These are phyloP conservation scores for Tiliacea citrago DNA, from an alignment of 2,888 invertebrate species.

Conservation along the genomic window DNA sequence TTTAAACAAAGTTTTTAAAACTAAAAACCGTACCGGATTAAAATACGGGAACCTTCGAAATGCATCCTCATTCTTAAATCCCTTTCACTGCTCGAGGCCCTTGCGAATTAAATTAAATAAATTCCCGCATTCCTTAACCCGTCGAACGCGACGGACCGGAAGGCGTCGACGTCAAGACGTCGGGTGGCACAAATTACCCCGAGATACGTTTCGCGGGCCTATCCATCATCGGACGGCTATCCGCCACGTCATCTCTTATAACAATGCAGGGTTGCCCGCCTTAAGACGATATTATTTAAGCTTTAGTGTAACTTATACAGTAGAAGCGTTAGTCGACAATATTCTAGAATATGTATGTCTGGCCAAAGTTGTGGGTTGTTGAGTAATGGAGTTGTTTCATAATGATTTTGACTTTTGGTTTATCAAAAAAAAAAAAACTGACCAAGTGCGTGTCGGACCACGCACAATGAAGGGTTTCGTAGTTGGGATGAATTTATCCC, in stretches of 20 bases:
- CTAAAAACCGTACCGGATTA: constrained; percentile 3
- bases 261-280: constrained; percentile 59
- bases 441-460: too few relatives aligned
- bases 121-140: constrained; percentile 55
- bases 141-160: constrained; percentile 53
- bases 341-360: constrained; percentile 9
- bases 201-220: constrained; percentile 62
- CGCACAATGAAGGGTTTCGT: too few relatives aligned
- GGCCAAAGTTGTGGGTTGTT: constrained; percentile 10
- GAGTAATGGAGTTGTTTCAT: constrained; percentile 18
- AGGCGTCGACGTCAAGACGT: constrained; percentile 63
- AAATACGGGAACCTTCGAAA: constrained; percentile 37
- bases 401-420: not conserved
- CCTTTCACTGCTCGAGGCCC: constrained; percentile 47
- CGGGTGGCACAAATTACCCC: constrained; percentile 69
- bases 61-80: constrained; percentile 41
- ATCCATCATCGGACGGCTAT: constrained; percentile 70
- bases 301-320: constrained; percentile 41
- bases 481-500: too few relatives aligned
- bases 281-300: constrained; percentile 57
- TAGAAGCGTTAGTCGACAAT: not conserved
- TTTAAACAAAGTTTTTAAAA: not conserved
- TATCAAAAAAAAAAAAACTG: not conserved
- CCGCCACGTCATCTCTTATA: constrained; percentile 62
- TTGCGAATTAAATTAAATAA: constrained; percentile 52